Evolutionary conservation across 2,797 vertebrate genomes (phyloP).

Genomic region (Clarias fuscus): DNA sequence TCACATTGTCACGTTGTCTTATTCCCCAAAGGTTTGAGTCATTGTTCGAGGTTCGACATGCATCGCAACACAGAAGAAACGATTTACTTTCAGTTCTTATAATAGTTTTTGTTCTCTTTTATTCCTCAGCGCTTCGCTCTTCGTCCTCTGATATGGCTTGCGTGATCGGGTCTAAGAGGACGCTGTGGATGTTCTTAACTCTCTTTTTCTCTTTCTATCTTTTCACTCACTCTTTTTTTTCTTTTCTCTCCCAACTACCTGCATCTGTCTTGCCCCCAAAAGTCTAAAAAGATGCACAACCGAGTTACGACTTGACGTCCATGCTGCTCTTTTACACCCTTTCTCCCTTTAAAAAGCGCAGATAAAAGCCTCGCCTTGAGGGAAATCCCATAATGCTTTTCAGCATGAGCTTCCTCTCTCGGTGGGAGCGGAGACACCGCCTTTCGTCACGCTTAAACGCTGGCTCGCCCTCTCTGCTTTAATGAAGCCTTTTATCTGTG

Average conservation of each 20-base stretch:
- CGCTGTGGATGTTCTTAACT: slow-evolving; percentile 46
- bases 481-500: not conserved
- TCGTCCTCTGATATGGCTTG: slow-evolving; percentile 76
- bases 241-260: not conserved
- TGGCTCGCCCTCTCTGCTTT: not conserved
- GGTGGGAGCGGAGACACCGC: not conserved
- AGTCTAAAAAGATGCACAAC: not conserved
- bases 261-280: not conserved
- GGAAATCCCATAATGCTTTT: slow-evolving; percentile 33
- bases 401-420: slow-evolving; percentile 4
- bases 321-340: slow-evolving; percentile 4
- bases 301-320: not conserved
- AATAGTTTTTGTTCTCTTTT: slow-evolving; percentile 52
- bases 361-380: slow-evolving; percentile 23
- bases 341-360: not conserved
- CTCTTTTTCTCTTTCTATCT: slow-evolving; percentile 29
- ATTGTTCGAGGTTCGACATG: slow-evolving; percentile 79
- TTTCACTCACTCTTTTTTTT: slow-evolving; percentile 37
- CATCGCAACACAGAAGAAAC: slow-evolving; percentile 77
- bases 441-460: slow-evolving; percentile 5
- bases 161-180: slow-evolving; percentile 61
- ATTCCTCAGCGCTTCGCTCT: slow-evolving; percentile 44
- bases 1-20: slow-evolving; percentile 67
- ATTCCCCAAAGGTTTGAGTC: slow-evolving; percentile 70
- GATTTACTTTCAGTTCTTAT: not conserved